These are phyloP conservation scores for Sisor rabdophorus DNA, from an alignment of 2,113 vertebrate species.

Conservation along the genomic window DNA sequence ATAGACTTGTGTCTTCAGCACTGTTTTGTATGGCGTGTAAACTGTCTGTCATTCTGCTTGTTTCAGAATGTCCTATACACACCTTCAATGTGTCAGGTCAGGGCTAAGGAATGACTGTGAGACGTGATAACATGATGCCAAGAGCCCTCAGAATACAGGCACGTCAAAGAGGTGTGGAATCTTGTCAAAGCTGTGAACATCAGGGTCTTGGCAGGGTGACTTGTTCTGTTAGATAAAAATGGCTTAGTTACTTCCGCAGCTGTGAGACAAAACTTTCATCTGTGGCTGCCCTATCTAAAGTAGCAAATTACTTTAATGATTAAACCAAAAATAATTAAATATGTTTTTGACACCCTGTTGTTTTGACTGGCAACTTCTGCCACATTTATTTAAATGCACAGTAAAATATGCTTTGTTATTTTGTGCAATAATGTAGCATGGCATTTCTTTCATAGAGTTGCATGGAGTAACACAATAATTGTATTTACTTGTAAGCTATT, in stretches of 20 bases:
- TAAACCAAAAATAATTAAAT: not conserved
- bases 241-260: conserved; percentile 83
- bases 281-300: conserved; percentile 41
- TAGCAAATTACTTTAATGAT: not conserved
- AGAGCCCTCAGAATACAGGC: conserved; percentile 39
- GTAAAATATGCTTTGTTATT: not conserved
- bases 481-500: too few relatives aligned
- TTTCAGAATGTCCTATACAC: conserved; percentile 22
- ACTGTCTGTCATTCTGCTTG: conserved; percentile 20
- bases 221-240: conserved; percentile 75
- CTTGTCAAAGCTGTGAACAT: conserved; percentile 81
- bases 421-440: not conserved
- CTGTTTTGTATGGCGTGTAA: conserved; percentile 1
- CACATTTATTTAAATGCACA: not conserved
- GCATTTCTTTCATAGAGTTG: not conserved
- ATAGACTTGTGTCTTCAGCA: conserved; percentile 39
- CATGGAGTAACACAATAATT: not conserved
- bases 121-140: conserved; percentile 44
- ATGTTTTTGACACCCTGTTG: not conserved
- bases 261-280: conserved; percentile 78
- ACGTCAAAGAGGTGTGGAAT: conserved; percentile 79
- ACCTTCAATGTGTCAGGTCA: conserved; percentile 44
- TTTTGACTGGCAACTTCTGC: not conserved
- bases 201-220: conserved; percentile 78
- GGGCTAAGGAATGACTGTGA: conserved; percentile 44